Evolutionary conservation across 2,113 vertebrate species (phyloP), one percentile per base, ranked within the genome.

Genomic region (Hemicordylus capensis): DNA sequence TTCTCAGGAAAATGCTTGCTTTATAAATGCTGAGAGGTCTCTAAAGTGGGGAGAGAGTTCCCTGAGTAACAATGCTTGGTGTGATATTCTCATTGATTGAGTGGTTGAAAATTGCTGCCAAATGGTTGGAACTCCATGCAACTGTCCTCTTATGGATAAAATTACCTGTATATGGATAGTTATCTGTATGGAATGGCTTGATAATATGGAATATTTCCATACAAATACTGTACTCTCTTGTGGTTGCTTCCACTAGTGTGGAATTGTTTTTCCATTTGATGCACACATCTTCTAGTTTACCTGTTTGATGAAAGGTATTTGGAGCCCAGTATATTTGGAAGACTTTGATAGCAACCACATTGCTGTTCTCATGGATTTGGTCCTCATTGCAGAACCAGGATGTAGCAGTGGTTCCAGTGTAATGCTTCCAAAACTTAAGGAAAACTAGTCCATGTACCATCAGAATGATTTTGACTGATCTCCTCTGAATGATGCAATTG

Each of bases 391-490:
- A 76, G 56, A 58, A 39, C 75, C 34, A n/a, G 3, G 48, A 76
- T 7, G 28, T 46, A 8, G 44, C 31, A 63, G 12, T 17, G 7
- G 17, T 64, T 48, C 61, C 59, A 80, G 3, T 64, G 46, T 48
- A 42, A 1, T 34, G 14, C 34, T 67, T 67, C 14, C n/a, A 67
- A 67, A 14, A 31, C 64, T 67, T 15, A 67, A 37, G 64, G 64
- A 67, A 31, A 67, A 28, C 61, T 28, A 63, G 61, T 63, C 24
- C 28, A 63, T 34, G 3, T 37, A 67, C 1, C 34, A 4, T 14
- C 80, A 90, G 51, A 77, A 86, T n/a, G n/a, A 46, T 77, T 93
- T 81, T 69, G 72, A 76, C 81, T 48, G 59, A 42, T 87, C 86
- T 83, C 84, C 72, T 87, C 56, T 42, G 80, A 28, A 81, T 67